phyloP scores from a whole-genome alignment of 1,140 invertebrate genomes.

The Bombus ignitus region DNA sequence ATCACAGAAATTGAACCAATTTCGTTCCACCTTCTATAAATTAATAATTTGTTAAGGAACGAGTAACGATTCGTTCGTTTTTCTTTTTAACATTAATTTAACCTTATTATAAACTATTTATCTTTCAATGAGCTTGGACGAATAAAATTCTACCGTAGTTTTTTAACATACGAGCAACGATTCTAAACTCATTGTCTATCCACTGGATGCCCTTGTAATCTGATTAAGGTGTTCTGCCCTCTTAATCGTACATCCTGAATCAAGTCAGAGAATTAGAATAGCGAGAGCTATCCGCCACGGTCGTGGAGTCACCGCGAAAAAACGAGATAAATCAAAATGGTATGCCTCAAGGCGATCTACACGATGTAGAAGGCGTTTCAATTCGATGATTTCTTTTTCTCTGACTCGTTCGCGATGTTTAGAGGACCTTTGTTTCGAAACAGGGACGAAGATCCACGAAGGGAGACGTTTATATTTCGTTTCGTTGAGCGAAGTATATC shows the following conservation, averaged over 20 bases:
- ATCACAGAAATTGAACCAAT: too few species aligned
- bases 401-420: not conserved
- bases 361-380: not conserved
- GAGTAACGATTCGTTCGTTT: too few species aligned
- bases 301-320: not conserved
- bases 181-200: not conserved
- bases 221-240: not conserved
- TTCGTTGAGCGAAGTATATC: too few species aligned
- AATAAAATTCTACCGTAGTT: not conserved
- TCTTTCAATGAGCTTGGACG: not conserved
- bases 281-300: not conserved
- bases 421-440: not conserved
- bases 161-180: not conserved
- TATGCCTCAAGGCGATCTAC: constrained; percentile 1
- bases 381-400: not conserved
- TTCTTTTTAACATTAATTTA: too few species aligned
- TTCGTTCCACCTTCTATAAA: too few species aligned
- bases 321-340: constrained; percentile 2
- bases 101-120: not conserved
- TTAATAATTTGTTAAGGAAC: too few species aligned
- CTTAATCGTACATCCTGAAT: not conserved
- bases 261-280: constrained; percentile 10
- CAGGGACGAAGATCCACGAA: not conserved
- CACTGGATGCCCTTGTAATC: not conserved
- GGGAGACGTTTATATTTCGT: too few species aligned